phyloP scores from a whole-genome alignment of 1,140 invertebrate genomes.

The Trichomalopsis sarcophagae region DNA sequence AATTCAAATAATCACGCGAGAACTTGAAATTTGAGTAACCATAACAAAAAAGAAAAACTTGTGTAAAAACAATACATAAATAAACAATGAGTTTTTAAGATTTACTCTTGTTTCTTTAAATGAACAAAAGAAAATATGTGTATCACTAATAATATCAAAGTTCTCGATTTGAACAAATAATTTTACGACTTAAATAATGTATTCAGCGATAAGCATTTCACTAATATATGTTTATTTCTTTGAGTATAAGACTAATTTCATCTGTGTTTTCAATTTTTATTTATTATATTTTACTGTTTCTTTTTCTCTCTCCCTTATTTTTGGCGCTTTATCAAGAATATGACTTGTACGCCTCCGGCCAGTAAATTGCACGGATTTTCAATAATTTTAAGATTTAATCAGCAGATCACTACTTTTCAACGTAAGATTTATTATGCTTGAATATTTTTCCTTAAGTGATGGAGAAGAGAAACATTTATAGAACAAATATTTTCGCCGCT shows the following conservation, averaged over 20 bases:
- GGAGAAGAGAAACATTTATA: not conserved
- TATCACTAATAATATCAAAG: not conserved
- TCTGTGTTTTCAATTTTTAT: constrained; percentile 11
- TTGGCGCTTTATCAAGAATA: constrained; percentile 24
- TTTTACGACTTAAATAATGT: constrained; percentile 25
- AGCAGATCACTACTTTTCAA: constrained; percentile 31
- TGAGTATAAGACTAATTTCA: constrained; percentile 56
- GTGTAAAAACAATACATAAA: not conserved
- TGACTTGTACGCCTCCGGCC: constrained; percentile 9
- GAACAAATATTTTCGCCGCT: not conserved
- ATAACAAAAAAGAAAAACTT: not conserved
- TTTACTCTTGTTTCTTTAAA: not conserved
- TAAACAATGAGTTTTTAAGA: not conserved
- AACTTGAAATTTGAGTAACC: not conserved
- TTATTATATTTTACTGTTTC: constrained; percentile 59
- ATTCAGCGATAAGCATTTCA: constrained; percentile 36
- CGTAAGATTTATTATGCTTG: not conserved
- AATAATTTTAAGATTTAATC: constrained; percentile 19
- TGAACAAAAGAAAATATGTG: constrained; percentile 11
- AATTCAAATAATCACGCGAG: not conserved
- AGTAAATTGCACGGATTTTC: constrained; percentile 40
- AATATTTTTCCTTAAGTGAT: not conserved
- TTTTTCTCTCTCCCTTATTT: constrained; percentile 62
- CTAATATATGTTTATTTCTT: constrained; percentile 55
- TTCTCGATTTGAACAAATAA: not conserved